phyloP scores from a whole-genome alignment of 2,888 invertebrate genomes.

The Prenolepis imparis region DNA sequence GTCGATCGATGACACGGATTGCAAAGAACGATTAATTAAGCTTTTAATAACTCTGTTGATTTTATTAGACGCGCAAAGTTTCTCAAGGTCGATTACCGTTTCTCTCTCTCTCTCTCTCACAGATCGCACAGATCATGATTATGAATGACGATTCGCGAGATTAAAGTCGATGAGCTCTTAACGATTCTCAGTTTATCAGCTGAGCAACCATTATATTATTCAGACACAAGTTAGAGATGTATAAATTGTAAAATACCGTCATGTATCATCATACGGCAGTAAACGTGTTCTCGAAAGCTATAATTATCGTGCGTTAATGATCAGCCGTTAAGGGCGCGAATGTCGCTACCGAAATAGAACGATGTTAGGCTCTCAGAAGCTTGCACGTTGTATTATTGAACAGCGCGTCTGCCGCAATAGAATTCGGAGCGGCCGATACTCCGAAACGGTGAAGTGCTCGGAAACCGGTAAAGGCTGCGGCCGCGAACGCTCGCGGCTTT shows the following conservation, averaged over 20 bases:
- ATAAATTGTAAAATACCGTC: constrained; percentile 34
- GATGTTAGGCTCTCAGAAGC: constrained; percentile 24
- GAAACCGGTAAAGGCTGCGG: constrained; percentile 46
- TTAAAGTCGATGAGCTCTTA: neutral
- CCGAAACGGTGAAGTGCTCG: constrained; percentile 44
- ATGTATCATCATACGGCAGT: neutral
- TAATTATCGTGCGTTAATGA: constrained; percentile 38
- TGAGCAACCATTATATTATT: constrained; percentile 13
- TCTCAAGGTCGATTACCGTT: neutral
- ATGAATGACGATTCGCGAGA: constrained; percentile 8
- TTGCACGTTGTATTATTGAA: constrained; percentile 29
- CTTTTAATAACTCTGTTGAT: neutral
- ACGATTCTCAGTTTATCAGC: constrained; percentile 20
- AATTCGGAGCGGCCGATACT: constrained; percentile 49
- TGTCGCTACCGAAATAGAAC: constrained; percentile 29
- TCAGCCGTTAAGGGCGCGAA: constrained; percentile 20
- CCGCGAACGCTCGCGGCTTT: constrained; percentile 63
- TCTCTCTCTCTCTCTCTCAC: no score
- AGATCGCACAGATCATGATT: neutral
- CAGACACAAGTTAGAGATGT: neutral
- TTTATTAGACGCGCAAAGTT: neutral
- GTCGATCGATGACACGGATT: neutral
- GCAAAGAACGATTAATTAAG: constrained; percentile 13
- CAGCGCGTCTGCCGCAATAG: constrained; percentile 1
- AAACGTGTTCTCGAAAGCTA: constrained; percentile 33